Evolutionary conservation across 37 sponge, comb jelly and placozoan species (phyloP).

Genomic region (Amphimedon queenslandica): DNA sequence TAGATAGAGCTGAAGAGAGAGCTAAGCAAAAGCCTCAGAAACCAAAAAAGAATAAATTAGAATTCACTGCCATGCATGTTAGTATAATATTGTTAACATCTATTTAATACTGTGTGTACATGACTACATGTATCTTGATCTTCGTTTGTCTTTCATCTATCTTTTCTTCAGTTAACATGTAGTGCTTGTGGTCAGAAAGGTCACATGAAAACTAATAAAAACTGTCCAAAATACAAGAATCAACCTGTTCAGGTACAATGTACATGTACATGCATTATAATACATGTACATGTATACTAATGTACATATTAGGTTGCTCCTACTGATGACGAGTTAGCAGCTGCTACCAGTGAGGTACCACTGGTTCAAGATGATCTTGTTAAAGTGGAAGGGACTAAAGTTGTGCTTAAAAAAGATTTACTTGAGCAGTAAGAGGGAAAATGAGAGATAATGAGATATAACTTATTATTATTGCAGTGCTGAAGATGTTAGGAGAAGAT

Average conservation of each 20-base stretch:
- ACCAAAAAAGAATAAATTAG: slow-evolving; percentile 66
- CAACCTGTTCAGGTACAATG: slow-evolving; percentile 50
- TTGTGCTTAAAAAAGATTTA: slow-evolving; percentile 43
- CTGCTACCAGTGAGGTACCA: slow-evolving; percentile 38
- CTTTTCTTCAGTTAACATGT: slow-evolving; percentile 81
- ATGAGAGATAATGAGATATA: too few relatives aligned
- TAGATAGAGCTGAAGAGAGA: slow-evolving; percentile 79
- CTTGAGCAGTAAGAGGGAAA: slow-evolving; percentile 33
- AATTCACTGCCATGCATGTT: slow-evolving; percentile 79
- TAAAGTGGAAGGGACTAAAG: slow-evolving; percentile 95
- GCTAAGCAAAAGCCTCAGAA: slow-evolving; percentile 61
- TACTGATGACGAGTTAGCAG: slow-evolving; percentile 74
- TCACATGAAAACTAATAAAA: slow-evolving; percentile 99
- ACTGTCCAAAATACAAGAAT: slow-evolving; percentile 92
- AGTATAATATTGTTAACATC: too few relatives aligned
- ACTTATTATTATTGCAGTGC: slow-evolving; percentile 29
- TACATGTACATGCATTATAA: too few relatives aligned
- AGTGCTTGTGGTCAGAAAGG: slow-evolving; percentile 97
- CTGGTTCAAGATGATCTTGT: slow-evolving; percentile 74
- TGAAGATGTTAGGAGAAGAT: slow-evolving; percentile 62
- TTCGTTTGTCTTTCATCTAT: too few relatives aligned
- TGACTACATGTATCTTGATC: too few relatives aligned
- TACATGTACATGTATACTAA: slow-evolving; percentile 14
- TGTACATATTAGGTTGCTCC: too few relatives aligned
- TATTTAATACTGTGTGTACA: not conserved